phyloP scores from a whole-genome alignment of 35 echinoderm and acorn worm genomes.

The Lytechinus pictus region DNA sequence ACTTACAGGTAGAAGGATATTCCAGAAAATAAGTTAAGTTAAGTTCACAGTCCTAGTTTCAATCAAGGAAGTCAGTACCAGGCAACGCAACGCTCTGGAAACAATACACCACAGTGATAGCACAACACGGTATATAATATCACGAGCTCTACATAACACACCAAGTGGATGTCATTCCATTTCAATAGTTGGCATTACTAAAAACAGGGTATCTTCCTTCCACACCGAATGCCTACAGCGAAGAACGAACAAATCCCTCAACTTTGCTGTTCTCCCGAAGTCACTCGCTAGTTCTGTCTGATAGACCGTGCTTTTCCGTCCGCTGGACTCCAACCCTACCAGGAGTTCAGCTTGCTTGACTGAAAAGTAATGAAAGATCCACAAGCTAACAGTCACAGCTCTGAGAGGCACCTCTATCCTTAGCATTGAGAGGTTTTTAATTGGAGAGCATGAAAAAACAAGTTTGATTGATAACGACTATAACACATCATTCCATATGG shows the following conservation, averaged over 20 bases:
- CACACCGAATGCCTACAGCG: slow-evolving; percentile 29
- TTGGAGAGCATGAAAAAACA: not conserved
- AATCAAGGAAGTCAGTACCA: not conserved
- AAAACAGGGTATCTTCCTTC: slow-evolving; percentile 40
- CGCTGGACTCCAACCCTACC: not conserved
- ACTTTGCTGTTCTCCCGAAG: not conserved
- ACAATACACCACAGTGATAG: not conserved
- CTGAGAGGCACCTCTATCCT: not conserved
- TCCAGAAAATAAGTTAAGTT: not conserved
- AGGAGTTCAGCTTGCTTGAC: not conserved
- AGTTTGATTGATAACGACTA: not conserved
- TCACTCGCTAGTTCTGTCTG: not conserved
- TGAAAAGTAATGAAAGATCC: not conserved
- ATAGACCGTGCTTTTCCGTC: not conserved
- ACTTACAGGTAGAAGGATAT: not conserved
- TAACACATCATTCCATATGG: not conserved
- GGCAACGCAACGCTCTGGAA: slow-evolving; percentile 14
- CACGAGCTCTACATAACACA: slow-evolving; percentile 22
- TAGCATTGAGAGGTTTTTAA: not conserved
- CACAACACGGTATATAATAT: not conserved
- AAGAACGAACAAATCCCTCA: not conserved
- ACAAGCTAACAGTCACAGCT: not conserved
- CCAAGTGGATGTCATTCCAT: slow-evolving; percentile 29
- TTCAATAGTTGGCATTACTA: slow-evolving; percentile 33
- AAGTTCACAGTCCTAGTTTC: not conserved